These are phyloP conservation scores for Cephalopachus bancanus DNA, from an alignment of 2,797 vertebrate species.

Conservation along the genomic window DNA sequence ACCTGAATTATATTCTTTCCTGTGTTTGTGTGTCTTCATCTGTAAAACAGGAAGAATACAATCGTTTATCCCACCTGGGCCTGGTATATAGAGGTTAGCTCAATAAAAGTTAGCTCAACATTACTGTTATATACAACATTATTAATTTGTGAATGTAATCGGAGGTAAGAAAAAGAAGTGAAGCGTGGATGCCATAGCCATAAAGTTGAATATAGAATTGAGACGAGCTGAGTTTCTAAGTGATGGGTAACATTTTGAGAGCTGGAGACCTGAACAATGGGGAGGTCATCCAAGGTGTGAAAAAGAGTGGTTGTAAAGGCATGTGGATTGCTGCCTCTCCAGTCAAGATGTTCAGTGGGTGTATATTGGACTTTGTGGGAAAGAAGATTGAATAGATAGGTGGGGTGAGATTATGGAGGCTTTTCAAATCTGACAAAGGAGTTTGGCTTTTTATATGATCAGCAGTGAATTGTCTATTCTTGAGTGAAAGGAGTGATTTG, in stretches of 20 bases:
- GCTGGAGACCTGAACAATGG: neutral
- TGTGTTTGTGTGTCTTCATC: neutral
- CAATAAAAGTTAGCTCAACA: neutral
- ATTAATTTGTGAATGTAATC: neutral
- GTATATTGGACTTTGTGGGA: slow-evolving; percentile 35
- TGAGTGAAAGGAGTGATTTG: neutral
- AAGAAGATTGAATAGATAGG: slow-evolving; percentile 58
- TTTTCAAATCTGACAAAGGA: slow-evolving; percentile 18
- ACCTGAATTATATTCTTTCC: neutral
- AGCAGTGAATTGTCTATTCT: slow-evolving; percentile 21
- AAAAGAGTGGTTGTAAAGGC: neutral
- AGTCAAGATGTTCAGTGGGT: neutral
- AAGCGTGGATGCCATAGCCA: neutral
- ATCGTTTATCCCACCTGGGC: neutral
- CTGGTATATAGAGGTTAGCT: neutral
- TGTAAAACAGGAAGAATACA: slow-evolving; percentile 3
- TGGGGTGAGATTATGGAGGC: slow-evolving; percentile 38
- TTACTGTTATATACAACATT: neutral
- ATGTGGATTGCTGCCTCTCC: neutral
- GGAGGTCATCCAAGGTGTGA: neutral
- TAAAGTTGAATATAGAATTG: neutral
- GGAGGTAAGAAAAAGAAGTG: slow-evolving; percentile 4
- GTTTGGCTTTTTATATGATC: slow-evolving; percentile 27
- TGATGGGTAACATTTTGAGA: neutral
- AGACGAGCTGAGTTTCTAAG: neutral